phyloP scores from a whole-genome alignment of 2,888 invertebrate genomes.

The Ormyrus nitidulus region DNA sequence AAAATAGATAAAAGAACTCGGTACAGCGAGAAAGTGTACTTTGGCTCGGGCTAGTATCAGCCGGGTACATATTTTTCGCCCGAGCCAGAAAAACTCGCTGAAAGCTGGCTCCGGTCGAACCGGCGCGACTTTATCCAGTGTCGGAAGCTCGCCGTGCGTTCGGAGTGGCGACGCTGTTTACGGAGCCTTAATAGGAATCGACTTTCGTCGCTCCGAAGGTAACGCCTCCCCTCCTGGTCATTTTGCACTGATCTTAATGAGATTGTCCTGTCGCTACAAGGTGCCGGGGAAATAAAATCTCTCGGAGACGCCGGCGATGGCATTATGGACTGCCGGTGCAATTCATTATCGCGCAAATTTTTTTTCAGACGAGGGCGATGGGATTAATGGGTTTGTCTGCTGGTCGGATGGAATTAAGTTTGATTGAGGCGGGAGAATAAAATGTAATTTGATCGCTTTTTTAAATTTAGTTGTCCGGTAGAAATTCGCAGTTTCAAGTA shows the following conservation, averaged over 20 bases:
- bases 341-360: constrained; percentile 15
- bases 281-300: constrained; percentile 23
- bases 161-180: constrained; percentile 16
- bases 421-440: too few relatives aligned
- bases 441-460: too few relatives aligned
- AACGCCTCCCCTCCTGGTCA: constrained; percentile 9
- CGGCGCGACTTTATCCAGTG: constrained; percentile 20
- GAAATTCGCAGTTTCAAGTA: too few relatives aligned
- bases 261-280: constrained; percentile 31
- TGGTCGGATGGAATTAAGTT: too few relatives aligned
- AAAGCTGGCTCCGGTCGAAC: constrained; percentile 33
- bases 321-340: not conserved
- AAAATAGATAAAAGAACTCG: not conserved
- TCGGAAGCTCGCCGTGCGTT: not conserved
- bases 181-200: constrained; percentile 44
- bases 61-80: not conserved
- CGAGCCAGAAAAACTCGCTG: constrained; percentile 4
- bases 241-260: constrained; percentile 52
- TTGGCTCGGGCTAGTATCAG: not conserved
- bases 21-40: too few relatives aligned
- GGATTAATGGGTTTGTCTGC: too few relatives aligned
- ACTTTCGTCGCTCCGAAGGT: constrained; percentile 20
- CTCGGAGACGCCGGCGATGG: not conserved
- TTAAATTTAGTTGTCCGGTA: too few relatives aligned
- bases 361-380: not conserved